Percentiles rank a stretch among this genome's conserved stretches.
phyloP scores from a whole-genome alignment of 2,797 vertebrate species.

The Coregonus suidteri region DNA sequence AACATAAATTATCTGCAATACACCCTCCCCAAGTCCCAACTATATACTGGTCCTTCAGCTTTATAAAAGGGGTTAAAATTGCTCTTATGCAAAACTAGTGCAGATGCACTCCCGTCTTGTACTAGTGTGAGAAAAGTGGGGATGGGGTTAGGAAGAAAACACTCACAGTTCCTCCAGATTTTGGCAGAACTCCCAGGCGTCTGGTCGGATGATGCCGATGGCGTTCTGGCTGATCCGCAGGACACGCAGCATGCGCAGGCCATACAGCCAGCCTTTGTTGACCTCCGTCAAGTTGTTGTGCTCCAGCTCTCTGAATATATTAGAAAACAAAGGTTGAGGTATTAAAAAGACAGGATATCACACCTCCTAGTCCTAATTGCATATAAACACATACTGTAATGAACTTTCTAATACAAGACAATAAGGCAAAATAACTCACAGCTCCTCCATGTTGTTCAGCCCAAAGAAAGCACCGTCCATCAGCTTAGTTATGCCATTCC shows the following conservation, averaged over 20 bases:
- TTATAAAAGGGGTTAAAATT: no score
- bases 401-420: background rate
- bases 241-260: constrained; percentile 86
- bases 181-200: constrained; percentile 98
- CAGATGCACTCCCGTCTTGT: background rate
- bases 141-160: constrained; percentile 29
- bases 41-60: no score
- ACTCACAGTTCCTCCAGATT: constrained; percentile 95
- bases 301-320: constrained; percentile 84
- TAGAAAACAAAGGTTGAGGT: no score
- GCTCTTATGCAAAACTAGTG: background rate
- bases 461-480: constrained; percentile 99
- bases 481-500: constrained; percentile 91
- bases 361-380: no score
- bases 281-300: constrained; percentile 97
- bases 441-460: constrained; percentile 92
- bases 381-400: no score
- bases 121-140: constrained; percentile 21
- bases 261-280: constrained; percentile 97
- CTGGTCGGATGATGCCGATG: constrained; percentile 87
- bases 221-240: constrained; percentile 90
- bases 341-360: no score
- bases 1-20: background rate
- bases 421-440: constrained; percentile 81
- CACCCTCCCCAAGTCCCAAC: background rate